A percentile compares a stretch with the other conserved stretches of the same genome.
Evolutionary conservation across 1,140 invertebrate species (phyloP).

Genomic region (Dryas iulia): DNA sequence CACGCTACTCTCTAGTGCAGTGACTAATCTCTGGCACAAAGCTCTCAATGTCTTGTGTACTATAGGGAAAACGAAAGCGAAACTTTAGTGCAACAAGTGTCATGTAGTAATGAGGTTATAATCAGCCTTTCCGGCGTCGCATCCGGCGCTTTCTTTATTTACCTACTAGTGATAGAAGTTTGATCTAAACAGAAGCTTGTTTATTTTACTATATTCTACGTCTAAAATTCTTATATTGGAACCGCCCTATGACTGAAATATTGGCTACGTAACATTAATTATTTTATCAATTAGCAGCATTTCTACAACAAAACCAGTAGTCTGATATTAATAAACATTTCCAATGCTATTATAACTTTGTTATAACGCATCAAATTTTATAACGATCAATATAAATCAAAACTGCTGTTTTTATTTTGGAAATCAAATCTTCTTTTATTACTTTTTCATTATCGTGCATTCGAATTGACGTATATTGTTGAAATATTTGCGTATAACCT

Average conservation of each 20-base stretch:
- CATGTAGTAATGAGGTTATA: slow-evolving; percentile 65
- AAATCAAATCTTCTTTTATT: slow-evolving; percentile 6
- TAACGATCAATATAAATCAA: slow-evolving; percentile 1
- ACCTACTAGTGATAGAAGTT: slow-evolving; percentile 2
- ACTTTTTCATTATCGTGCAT: slow-evolving; percentile 22
- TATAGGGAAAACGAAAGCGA: slow-evolving; percentile 45
- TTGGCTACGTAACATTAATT: no score
- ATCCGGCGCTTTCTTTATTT: slow-evolving; percentile 42
- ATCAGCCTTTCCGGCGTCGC: slow-evolving; percentile 60
- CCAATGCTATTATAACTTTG: neutral
- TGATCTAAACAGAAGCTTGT: neutral
- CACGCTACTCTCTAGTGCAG: slow-evolving; percentile 11
- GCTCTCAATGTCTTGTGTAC: slow-evolving; percentile 24
- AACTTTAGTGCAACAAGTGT: slow-evolving; percentile 50
- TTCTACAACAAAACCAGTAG: neutral
- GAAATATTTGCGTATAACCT: slow-evolving; percentile 38
- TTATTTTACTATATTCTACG: neutral
- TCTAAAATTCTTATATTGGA: neutral
- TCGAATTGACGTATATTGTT: slow-evolving; percentile 19
- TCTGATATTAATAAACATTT: neutral
- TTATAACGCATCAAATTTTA: neutral
- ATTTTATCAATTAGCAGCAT: neutral
- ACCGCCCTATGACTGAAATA: no score
- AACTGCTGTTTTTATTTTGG: neutral
- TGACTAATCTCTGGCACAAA: slow-evolving; percentile 29